Base-by-base conservation (phyloP, 2,888 invertebrate genomes). In the Trissonchulus sp. region DNA sequence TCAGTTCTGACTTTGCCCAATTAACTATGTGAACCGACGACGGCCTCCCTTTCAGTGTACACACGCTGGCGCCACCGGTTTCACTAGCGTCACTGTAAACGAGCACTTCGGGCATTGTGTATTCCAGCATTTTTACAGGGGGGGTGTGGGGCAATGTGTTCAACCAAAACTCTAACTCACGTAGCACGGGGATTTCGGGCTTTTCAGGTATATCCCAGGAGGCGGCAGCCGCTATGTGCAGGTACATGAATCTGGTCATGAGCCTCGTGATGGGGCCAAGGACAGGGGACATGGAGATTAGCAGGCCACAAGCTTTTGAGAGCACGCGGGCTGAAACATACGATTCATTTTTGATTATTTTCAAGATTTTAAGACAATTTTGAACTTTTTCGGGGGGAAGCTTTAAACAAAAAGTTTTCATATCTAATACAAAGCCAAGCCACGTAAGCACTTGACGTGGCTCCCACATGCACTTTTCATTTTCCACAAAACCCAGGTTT, bases 401-500 rank as follows among this genome's bases (percentile, higher is more conserved):
- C 8, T 18, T 34, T 18, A 65, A 18, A 65, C 3, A 8, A 65
- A 65, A 65, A 65, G 8, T 31, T 18, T 15, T 8, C 3, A 34
- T 8, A 34, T 65, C 65, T 15, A 65, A 15, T 8, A 65, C 65
- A 65, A 65, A 65, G n/a, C 65, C 65, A 28, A 65, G n/a, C 8
- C 3, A 31, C 30, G 8, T 34, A 18, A 65, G 34, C 3, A 8
- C 3, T n/a, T 18, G 18, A 60, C 18, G n/a, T 18, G 60, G 60
- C 18, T 8, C n/a, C 65, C 65, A 65, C 8, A 15, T 8, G 30
- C 31, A 65, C 30, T 65, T 65, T 28, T 65, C 65, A 18, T 8
- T 65, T 34, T 31, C 34, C 65, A 34, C n/a, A 65, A 65, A 65
- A 65, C 65, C 65, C 30, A 65, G n/a, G n/a, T 34, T 28, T 65